Evolutionary conservation across 2,888 invertebrate species (phyloP).

Genomic region (Luperina nickerlii): DNA sequence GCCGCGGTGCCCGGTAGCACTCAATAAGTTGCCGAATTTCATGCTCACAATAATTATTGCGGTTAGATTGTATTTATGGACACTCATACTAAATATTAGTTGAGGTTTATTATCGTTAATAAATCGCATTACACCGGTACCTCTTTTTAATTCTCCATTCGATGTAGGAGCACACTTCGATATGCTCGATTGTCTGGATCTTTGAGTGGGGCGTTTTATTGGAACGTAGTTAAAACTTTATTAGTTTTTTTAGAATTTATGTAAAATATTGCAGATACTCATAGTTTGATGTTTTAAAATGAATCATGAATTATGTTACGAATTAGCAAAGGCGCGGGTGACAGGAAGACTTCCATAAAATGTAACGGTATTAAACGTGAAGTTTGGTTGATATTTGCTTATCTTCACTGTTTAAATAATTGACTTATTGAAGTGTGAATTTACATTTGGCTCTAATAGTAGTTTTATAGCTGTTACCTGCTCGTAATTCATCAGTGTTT

Average conservation of each 20-base stretch:
- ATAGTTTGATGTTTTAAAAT: conserved; percentile 54
- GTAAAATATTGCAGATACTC: conserved; percentile 54
- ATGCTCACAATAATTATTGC: conserved; percentile 78
- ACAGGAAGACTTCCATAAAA: conserved; percentile 58
- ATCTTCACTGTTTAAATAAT: conserved; percentile 41
- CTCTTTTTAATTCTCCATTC: conserved; percentile 56
- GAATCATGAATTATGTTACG: conserved; percentile 58
- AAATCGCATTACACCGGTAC: conserved; percentile 67
- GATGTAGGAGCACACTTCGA: conserved; percentile 22
- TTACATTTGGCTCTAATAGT: conserved; percentile 43
- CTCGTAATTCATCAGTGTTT: conserved; percentile 34
- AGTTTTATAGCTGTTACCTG: conserved; percentile 29
- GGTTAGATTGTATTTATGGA: conserved; percentile 66
- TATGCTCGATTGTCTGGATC: conserved; percentile 40
- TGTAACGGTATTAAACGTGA: conserved; percentile 57
- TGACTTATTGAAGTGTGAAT: conserved; percentile 48
- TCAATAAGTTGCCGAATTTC: conserved; percentile 81
- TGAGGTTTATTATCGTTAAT: conserved; percentile 68
- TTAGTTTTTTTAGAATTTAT: conserved; percentile 37
- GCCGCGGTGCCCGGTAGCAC: conserved; percentile 80
- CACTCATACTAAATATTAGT: conserved; percentile 67
- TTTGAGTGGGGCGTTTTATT: conserved; percentile 54
- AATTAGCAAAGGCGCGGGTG: conserved; percentile 26
- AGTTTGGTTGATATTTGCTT: conserved; percentile 44
- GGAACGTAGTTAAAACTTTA: conserved; percentile 43